Conservation (phyloP, 2,888 invertebrate species). For the Cerceris ruficornis region DNA sequence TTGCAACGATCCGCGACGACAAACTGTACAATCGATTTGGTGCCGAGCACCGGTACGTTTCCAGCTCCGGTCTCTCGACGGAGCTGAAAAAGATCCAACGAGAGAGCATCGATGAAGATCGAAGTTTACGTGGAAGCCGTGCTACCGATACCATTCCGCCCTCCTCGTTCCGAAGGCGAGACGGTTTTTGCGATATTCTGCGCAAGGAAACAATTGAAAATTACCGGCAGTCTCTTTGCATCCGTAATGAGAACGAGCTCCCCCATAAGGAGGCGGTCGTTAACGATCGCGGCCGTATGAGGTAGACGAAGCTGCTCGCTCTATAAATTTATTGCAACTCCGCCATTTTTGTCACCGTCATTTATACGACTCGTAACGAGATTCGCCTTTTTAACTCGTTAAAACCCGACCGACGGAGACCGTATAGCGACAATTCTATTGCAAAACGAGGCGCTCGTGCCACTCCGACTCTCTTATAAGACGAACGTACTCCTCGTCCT, state of each 20-base stretch:
- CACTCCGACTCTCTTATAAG: slow-evolving; percentile 16
- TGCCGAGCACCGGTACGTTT: too few species aligned
- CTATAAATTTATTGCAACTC: slow-evolving; percentile 71
- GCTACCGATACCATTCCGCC: slow-evolving; percentile 37
- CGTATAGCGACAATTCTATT: slow-evolving; percentile 50
- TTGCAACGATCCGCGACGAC: too few species aligned
- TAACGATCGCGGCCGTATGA: slow-evolving; percentile 63
- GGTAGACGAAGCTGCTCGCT: slow-evolving; percentile 59
- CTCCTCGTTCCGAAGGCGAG: slow-evolving; percentile 46
- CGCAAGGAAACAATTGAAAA: slow-evolving; percentile 69
- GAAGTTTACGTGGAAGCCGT: not conserved
- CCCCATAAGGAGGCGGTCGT: slow-evolving; percentile 66
- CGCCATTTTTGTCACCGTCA: slow-evolving; percentile 75
- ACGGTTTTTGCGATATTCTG: slow-evolving; percentile 48
- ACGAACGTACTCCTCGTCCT: slow-evolving; percentile 12
- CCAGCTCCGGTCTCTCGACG: too few species aligned
- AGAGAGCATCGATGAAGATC: too few species aligned
- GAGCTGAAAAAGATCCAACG: too few species aligned
- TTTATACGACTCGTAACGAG: slow-evolving; percentile 69
- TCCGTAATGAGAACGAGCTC: slow-evolving; percentile 65
- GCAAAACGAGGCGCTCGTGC: slow-evolving; percentile 39
- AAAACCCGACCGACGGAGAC: slow-evolving; percentile 32
- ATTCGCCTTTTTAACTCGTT: slow-evolving; percentile 63
- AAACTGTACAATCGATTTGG: too few species aligned
- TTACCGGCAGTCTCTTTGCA: slow-evolving; percentile 64